Percentiles rank a stretch among this genome's conserved stretches.
phyloP scores from a whole-genome alignment of 2,797 vertebrate genomes.

The Chaunax sp. region DNA sequence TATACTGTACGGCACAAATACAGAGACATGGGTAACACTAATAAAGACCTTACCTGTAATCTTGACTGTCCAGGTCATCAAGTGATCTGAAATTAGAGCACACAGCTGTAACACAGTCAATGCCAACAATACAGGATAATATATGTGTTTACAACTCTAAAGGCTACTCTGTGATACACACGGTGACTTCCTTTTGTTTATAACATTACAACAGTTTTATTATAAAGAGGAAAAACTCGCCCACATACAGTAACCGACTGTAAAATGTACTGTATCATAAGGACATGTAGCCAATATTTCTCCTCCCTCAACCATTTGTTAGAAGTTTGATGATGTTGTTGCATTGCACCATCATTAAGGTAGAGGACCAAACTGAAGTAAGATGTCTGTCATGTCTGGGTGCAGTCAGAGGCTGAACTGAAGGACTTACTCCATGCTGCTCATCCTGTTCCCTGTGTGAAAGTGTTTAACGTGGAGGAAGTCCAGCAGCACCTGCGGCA shows the following conservation, averaged over 20 bases:
- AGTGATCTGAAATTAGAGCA: constrained; percentile 70
- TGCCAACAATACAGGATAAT: background rate
- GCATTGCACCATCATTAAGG: constrained; percentile 39
- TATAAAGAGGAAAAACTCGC: too few species aligned
- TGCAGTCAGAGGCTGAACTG: background rate
- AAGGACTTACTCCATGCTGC: constrained; percentile 79
- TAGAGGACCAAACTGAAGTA: constrained; percentile 38
- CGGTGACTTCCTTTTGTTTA: background rate
- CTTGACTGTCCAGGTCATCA: constrained; percentile 70
- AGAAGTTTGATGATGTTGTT: constrained; percentile 39
- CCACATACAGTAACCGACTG: too few species aligned
- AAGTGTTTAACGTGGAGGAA: constrained; percentile 86
- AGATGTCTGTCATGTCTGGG: constrained; percentile 2
- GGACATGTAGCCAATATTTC: too few species aligned
- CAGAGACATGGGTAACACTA: background rate
- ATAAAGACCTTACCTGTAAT: constrained; percentile 58
- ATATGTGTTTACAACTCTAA: background rate
- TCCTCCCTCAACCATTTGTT: too few species aligned
- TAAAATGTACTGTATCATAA: too few species aligned
- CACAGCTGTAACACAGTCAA: background rate
- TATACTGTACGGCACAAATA: background rate
- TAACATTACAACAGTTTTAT: too few species aligned
- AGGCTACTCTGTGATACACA: too few species aligned
- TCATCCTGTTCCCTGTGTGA: constrained; percentile 79
- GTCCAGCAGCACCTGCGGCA: constrained; percentile 85